Evolutionary conservation across 2,113 vertebrate genomes (phyloP).

Genomic region (Cyanistes caeruleus): DNA sequence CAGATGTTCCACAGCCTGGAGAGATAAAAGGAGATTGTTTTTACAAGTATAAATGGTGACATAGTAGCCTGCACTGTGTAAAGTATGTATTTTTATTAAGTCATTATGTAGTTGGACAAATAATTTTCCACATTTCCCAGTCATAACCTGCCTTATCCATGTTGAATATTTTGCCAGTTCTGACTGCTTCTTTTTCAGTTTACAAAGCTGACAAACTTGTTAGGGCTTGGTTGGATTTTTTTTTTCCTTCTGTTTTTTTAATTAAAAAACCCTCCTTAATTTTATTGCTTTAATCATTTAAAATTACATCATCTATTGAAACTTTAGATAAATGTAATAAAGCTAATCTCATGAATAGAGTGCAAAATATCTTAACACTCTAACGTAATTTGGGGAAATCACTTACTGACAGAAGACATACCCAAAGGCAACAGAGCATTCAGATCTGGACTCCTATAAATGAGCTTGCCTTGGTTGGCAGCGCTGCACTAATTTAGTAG

Average conservation of each 20-base stretch:
- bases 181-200: conserved; percentile 31
- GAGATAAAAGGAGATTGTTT: conserved; percentile 66
- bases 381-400: background rate
- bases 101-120: conserved; percentile 55
- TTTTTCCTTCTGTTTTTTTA: background rate
- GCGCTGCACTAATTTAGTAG: background rate
- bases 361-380: background rate
- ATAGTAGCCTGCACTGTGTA: conserved; percentile 41
- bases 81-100: conserved; percentile 59
- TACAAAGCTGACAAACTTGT: conserved; percentile 11
- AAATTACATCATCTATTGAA: conserved; percentile 36
- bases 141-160: conserved; percentile 24
- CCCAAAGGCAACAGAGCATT: background rate
- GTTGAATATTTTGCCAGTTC: conserved; percentile 2
- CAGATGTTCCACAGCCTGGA: conserved; percentile 69
- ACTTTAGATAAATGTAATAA: conserved; percentile 8
- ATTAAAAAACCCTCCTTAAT: background rate
- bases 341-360: conserved; percentile 26
- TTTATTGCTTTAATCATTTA: conserved; percentile 24
- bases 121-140: conserved; percentile 51
- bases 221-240: background rate
- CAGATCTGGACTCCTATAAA: background rate
- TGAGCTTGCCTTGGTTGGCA: background rate
- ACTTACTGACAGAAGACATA: background rate
- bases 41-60: conserved; percentile 52